phyloP scores from a whole-genome alignment of 2,888 invertebrate genomes.

The Idaea straminata region DNA sequence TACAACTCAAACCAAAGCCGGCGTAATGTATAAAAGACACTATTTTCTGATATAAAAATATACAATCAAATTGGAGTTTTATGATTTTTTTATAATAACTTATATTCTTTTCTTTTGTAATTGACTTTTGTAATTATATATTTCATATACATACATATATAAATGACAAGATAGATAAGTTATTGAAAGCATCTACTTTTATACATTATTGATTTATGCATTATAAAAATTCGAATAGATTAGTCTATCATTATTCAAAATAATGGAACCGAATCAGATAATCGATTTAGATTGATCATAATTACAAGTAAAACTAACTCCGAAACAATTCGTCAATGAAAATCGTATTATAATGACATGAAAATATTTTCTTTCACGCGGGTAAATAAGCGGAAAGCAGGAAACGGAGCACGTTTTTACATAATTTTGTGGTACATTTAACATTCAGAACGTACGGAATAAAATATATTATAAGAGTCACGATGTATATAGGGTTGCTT shows the following conservation, averaged over 20 bases:
- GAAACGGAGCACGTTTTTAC: background rate
- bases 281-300: background rate
- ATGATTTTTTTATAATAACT: too few relatives aligned
- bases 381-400: background rate
- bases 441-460: background rate
- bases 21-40: too few relatives aligned
- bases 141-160: too few relatives aligned
- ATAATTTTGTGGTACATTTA: conserved; percentile 1
- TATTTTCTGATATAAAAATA: too few relatives aligned
- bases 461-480: background rate
- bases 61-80: too few relatives aligned
- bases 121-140: too few relatives aligned
- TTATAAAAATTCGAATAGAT: too few relatives aligned
- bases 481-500: background rate
- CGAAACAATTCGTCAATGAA: background rate
- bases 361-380: background rate
- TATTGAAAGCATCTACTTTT: too few relatives aligned
- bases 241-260: background rate
- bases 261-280: background rate
- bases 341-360: conserved; percentile 1
- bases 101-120: too few relatives aligned
- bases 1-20: too few relatives aligned
- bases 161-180: too few relatives aligned
- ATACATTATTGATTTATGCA: too few relatives aligned
- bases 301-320: background rate